Evolutionary conservation across 1,140 invertebrate genomes (phyloP), one percentile per base, ranked within the genome.

Genomic region (Pemphigus obesinymphae): DNA sequence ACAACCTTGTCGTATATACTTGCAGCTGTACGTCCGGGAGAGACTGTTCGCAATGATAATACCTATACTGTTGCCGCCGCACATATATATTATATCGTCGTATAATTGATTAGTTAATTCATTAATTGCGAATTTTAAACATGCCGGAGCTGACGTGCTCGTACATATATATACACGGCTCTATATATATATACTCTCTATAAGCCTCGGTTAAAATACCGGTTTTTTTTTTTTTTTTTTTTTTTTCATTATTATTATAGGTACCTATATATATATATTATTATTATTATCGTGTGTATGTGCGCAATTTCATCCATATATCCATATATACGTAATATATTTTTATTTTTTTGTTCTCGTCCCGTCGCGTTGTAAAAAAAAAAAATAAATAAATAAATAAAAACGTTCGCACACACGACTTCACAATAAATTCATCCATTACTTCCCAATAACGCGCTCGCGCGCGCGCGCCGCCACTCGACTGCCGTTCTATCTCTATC

Each of bases 21-120:
- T n/a, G n/a, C n/a, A n/a, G n/a, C n/a, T n/a, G n/a, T n/a, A n/a
- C n/a, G n/a, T n/a, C n/a, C n/a, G n/a, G n/a, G n/a, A n/a, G n/a
- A n/a, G n/a, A n/a, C n/a, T n/a, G n/a, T n/a, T n/a, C n/a, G n/a
- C n/a, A n/a, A n/a, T n/a, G n/a, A n/a, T n/a, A n/a, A n/a, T n/a
- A n/a, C n/a, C n/a, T n/a, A n/a, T n/a, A n/a, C n/a, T n/a, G n/a
- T n/a, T n/a, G n/a, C 26, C 55, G 10, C 31, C 37, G 31, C 66
- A 40, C 20, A 40, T 70, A 70, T 45, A 15, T 29, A 70, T 43
- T 70, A 43, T 43, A 70, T 23, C 8, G 26, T 29, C 48, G 72
- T 53, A 75, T 75, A 75, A 75, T 75, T 75, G 72, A 75, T 75
- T 75, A 75, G 72, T 75, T 75, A 75, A 75, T 75, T 75, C 72